Evolutionary conservation across 2,113 vertebrate species (phyloP).

Genomic region (Trichomycterus rosablanca): DNA sequence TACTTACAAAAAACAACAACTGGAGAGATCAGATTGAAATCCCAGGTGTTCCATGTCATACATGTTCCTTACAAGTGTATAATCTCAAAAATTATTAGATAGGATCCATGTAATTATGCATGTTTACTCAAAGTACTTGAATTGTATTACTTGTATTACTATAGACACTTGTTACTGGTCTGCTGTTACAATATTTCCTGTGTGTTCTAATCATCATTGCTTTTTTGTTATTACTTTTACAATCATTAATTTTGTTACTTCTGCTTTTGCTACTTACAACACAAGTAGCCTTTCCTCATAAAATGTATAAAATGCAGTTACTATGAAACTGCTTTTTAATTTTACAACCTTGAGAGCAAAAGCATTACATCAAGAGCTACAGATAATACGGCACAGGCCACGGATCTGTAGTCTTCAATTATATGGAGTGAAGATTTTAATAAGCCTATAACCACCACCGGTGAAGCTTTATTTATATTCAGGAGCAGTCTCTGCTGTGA

Average conservation of each 20-base stretch:
- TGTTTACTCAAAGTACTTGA: too few relatives aligned
- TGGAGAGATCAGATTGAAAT: too few relatives aligned
- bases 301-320: constrained; percentile 24
- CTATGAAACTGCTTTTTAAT: constrained; percentile 10
- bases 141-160: too few relatives aligned
- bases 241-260: constrained; percentile 3
- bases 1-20: too few relatives aligned
- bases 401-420: constrained; percentile 42
- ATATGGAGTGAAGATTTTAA: constrained; percentile 49
- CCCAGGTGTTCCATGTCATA: too few relatives aligned
- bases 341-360: constrained; percentile 28
- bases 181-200: too few relatives aligned
- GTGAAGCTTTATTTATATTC: constrained; percentile 57
- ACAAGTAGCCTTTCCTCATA: neutral
- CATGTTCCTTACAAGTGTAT: too few relatives aligned
- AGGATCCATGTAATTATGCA: too few relatives aligned
- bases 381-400: constrained; percentile 27
- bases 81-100: too few relatives aligned
- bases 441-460: constrained; percentile 48
- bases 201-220: too few relatives aligned
- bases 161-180: too few relatives aligned
- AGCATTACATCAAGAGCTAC: constrained; percentile 19
- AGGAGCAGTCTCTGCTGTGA: constrained; percentile 39
- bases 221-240: constrained; percentile 23
- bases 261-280: too few relatives aligned